Evolutionary conservation across 2,797 vertebrate genomes (phyloP), one percentile per base, ranked within the genome.

Genomic region (Amphiprion clarkii): DNA sequence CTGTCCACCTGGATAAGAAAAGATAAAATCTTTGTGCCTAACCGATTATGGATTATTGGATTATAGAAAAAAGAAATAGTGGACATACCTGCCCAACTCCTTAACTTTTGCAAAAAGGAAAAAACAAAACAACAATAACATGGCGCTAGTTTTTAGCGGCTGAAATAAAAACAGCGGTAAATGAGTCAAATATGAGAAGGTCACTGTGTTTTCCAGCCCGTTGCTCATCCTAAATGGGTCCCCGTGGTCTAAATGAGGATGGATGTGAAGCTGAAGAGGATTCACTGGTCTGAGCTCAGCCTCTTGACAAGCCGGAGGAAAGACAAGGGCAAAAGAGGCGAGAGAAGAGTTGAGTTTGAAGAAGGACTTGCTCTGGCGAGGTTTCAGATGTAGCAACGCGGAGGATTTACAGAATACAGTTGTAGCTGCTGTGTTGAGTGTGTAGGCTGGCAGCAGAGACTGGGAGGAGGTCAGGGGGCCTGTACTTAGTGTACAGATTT

Each of bases 161-260:
- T 67, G 53, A 65, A 89, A 89, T 79, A 82, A 87, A 92, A 91
- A 82, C 78, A 85, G 74, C 69, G 81, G 68, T 84, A 88, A 88
- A 92, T 84, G 86, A 89, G 81, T 89, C 77, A 85, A 87, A 90
- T 79, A 87, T 90, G 67, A 91, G 89, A 93, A 93, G 92, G 90
- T 92, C 90, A 90, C 82, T 74, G 78, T 90, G 83, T 88, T 93
- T 93, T 91, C 85, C 87, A 85, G 90, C 60, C 83, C 75, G 76
- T 82, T 92, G 90, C 88, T 88, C 89, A 72, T 88, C 82, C 79
- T 88, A 91, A 93, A 89, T 88, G 78, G 78, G 67, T 91, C 89
- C 87, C 86, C 9, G 2, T 57, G 75, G 87, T 64, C 88, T 74
- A 87, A 92, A 93, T 93, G 89, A 92, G 87, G 84, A 93, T 92